These are phyloP conservation scores for Varanus salvator DNA, from an alignment of 2,113 vertebrate species.

Conservation along the genomic window DNA sequence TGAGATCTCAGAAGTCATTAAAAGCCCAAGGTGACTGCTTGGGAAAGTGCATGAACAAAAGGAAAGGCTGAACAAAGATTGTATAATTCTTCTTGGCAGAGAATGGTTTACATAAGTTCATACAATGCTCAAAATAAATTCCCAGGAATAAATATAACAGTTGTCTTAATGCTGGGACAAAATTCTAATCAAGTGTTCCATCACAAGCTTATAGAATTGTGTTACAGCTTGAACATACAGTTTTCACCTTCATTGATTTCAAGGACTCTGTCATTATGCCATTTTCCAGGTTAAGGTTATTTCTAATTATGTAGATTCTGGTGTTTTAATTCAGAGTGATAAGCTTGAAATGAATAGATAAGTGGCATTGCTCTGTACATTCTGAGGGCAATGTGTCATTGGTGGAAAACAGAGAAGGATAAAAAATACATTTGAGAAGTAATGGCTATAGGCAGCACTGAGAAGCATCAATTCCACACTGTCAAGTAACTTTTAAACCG, in stretches of 20 bases:
- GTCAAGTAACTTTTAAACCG: constrained; percentile 27
- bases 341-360: constrained; percentile 65
- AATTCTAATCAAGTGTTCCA: constrained; percentile 73
- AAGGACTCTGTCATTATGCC: constrained; percentile 81
- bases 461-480: constrained; percentile 21
- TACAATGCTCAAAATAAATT: constrained; percentile 65
- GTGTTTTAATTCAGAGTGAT: constrained; percentile 71
- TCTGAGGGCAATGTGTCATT: constrained; percentile 50
- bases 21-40: constrained; percentile 11
- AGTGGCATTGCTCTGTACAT: constrained; percentile 43
- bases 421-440: constrained; percentile 34
- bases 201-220: constrained; percentile 62
- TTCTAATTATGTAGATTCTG: constrained; percentile 77
- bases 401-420: constrained; percentile 41
- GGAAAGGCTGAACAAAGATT: constrained; percentile 33
- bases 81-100: constrained; percentile 8
- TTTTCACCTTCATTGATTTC: constrained; percentile 83
- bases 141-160: constrained; percentile 66
- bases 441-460: not conserved
- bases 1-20: not conserved
- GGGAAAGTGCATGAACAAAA: constrained; percentile 15
- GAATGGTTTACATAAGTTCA: constrained; percentile 51
- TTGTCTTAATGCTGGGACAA: constrained; percentile 69
- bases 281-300: constrained; percentile 75
- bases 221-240: constrained; percentile 60